phyloP scores from a whole-genome alignment of 2,888 invertebrate species.

The Agrotis ipsilon region DNA sequence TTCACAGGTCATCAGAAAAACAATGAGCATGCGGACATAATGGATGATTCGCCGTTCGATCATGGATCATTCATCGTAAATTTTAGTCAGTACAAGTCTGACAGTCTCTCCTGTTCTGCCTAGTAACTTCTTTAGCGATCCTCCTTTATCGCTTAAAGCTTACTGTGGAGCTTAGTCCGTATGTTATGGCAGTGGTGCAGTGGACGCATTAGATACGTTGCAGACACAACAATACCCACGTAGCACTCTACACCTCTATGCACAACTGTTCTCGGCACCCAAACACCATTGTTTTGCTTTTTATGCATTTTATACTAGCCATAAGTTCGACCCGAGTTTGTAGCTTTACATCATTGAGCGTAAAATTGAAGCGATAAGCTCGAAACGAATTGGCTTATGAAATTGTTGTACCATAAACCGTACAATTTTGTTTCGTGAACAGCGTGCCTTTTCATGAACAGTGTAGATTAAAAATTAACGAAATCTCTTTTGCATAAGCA shows the following conservation, averaged over 20 bases:
- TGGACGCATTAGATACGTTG: slow-evolving; percentile 64
- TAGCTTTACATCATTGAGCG: slow-evolving; percentile 16
- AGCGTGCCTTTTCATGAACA: not conserved
- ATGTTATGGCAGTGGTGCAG: slow-evolving; percentile 51
- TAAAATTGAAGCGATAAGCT: slow-evolving; percentile 23
- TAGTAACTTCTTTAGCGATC: too few relatives aligned
- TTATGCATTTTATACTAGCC: slow-evolving; percentile 56
- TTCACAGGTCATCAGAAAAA: not conserved
- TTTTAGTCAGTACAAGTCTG: too few relatives aligned
- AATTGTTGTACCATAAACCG: slow-evolving; percentile 11
- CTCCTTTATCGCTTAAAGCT: slow-evolving; percentile 16
- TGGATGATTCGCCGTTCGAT: too few relatives aligned
- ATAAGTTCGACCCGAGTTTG: slow-evolving; percentile 37
- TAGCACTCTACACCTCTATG: slow-evolving; percentile 57
- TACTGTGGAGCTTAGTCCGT: slow-evolving; percentile 27
- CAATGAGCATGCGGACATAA: too few relatives aligned
- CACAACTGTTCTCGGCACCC: slow-evolving; percentile 61
- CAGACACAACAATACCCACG: slow-evolving; percentile 74
- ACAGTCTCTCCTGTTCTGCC: too few relatives aligned
- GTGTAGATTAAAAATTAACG: slow-evolving; percentile 11
- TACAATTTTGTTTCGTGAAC: slow-evolving; percentile 8
- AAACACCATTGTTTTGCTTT: slow-evolving; percentile 74
- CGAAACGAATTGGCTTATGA: slow-evolving; percentile 22
- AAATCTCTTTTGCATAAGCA: slow-evolving; percentile 33
- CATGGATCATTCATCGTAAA: too few relatives aligned